These are phyloP conservation scores for Antennarius maculatus DNA, from an alignment of 2,797 vertebrate species.

Conservation along the genomic window DNA sequence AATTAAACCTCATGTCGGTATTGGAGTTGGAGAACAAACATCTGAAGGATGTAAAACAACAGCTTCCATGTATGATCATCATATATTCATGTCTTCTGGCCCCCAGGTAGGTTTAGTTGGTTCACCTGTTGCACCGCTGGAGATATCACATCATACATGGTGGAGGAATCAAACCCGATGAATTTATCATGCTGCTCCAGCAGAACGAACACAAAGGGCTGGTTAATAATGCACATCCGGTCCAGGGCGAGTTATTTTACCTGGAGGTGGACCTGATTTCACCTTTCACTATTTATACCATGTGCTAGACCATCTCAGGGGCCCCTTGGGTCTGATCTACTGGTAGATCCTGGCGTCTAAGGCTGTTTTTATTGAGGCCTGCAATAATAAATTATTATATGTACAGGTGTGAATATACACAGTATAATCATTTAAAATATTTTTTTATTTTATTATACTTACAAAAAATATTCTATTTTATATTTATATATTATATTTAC, in stretches of 20 bases:
- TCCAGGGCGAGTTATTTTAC: constrained; percentile 44
- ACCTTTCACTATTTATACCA: constrained; percentile 38
- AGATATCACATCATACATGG: constrained; percentile 58
- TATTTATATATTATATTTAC: no score
- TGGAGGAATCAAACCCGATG: constrained; percentile 59
- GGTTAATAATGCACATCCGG: constrained; percentile 71
- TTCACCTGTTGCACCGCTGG: constrained; percentile 41
- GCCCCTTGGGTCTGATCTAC: no score
- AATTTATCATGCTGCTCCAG: constrained; percentile 66
- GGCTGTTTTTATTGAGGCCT: no score
- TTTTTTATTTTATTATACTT: no score
- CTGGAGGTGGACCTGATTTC: constrained; percentile 48
- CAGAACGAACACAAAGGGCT: constrained; percentile 67
- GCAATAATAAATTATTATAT: no score
- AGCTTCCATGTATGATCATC: constrained; percentile 22
- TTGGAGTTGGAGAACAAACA: no score
- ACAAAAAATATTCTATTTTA: no score
- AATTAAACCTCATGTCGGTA: no score
- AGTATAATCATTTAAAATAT: no score
- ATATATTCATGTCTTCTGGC: constrained; percentile 26
- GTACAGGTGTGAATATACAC: no score
- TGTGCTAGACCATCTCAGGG: neutral
- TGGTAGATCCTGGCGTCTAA: no score
- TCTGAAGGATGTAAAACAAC: neutral
- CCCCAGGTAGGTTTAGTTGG: constrained; percentile 2